Evolutionary conservation across 2,888 invertebrate genomes (phyloP).

Genomic region (Pecten maximus): DNA sequence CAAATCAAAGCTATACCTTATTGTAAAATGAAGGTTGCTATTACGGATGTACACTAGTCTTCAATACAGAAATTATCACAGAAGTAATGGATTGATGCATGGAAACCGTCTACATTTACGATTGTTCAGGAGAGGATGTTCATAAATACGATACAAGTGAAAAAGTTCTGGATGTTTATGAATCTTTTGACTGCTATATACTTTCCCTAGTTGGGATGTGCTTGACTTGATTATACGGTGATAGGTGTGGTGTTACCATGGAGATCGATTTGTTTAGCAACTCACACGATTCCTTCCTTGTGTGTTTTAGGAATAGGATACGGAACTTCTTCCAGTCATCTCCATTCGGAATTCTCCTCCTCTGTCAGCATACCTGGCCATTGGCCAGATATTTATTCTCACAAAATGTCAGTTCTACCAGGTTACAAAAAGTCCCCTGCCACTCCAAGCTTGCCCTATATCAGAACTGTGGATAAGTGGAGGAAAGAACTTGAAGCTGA

Average conservation of each 20-base stretch:
- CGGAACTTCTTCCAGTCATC: not conserved
- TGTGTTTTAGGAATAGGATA: conserved; percentile 11
- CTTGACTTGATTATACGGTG: no score
- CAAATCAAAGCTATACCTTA: no score
- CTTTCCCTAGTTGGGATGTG: not conserved
- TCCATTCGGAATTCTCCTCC: conserved; percentile 11
- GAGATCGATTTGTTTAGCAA: not conserved
- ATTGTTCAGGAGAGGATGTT: not conserved
- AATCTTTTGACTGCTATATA: not conserved
- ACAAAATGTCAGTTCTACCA: not conserved
- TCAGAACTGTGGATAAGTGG: conserved; percentile 29
- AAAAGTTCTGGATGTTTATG: not conserved
- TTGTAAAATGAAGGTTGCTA: not conserved
- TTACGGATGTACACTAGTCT: not conserved
- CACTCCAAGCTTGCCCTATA: conserved; percentile 11
- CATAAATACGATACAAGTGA: not conserved
- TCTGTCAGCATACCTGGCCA: not conserved
- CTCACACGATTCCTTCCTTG: conserved; percentile 29
- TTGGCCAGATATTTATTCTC: conserved; percentile 20
- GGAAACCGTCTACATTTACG: not conserved
- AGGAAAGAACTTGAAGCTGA: not conserved
- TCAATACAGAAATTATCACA: not conserved
- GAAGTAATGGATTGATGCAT: not conserved
- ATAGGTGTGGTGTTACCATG: not conserved
- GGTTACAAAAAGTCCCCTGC: not conserved